Evolutionary conservation across 2,113 vertebrate genomes (phyloP), one percentile per base, ranked within the genome.

Genomic region (Atractosteus spatula): DNA sequence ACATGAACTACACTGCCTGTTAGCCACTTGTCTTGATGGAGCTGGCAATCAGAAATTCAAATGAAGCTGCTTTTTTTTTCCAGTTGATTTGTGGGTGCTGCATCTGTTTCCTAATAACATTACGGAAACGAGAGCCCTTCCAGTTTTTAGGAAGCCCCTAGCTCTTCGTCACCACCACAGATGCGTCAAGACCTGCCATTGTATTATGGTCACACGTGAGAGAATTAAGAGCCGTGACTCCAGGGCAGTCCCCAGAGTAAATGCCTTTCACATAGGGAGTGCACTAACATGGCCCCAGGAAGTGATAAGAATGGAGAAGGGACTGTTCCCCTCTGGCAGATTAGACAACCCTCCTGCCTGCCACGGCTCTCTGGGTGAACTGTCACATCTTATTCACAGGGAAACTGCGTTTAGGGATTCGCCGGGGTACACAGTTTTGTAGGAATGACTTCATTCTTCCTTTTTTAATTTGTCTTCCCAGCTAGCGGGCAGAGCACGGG

Each of bases 1-100:
- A 56, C 69, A 29, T 61, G 17, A 45, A 54, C 72, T 59, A 65
- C 66, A 55, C 63, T 62, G 68, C 4, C 47, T 7, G 47, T 51
- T 10, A 51, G 47, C 47, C 47, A 51, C 10, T 51, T 51, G 5
- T 3, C 47, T 7, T 51, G 47, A 10, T 10, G 5, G 5, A 5
- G 47, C 10, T 51, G 47, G 5, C 47, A 10, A 51, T 51, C 5
- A 51, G 10, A 7, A 3, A 51, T 51, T 51, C 47, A 51, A 51
- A 51, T 51, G 5, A 51, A 51, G 47, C 10, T 51, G 47, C 10
- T 51, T 51, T 5, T 51, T 51, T 51, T 51, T 51, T 5, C 10
- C 10, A 7, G 47, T 51, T 51, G 10, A 51, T 51, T 51, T 51
- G 29, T 29, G 29, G 29, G 29, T 51, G 47, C 47, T 51, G 47